A percentile compares a stretch with the other conserved stretches of the same genome.
Conservation (phyloP, 2,888 invertebrate genomes). For the Mesorhabditis sp. region DNA sequence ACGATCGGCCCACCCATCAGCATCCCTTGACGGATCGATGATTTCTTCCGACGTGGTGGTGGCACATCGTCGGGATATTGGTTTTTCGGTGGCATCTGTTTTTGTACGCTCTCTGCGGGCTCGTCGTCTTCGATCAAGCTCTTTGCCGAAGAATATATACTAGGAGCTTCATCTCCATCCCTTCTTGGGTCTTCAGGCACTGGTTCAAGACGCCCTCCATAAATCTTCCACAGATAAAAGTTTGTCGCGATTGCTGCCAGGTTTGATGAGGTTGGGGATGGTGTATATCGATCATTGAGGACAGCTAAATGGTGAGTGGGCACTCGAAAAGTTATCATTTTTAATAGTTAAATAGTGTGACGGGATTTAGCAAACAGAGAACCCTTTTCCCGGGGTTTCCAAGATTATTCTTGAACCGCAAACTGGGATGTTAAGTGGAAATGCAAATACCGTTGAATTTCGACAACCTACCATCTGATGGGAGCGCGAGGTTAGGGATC, state of each 20-base stretch:
- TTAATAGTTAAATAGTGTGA: too few relatives aligned
- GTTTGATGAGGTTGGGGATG: background rate
- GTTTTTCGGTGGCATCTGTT: too few relatives aligned
- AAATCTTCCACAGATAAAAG: background rate
- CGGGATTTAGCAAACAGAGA: too few relatives aligned
- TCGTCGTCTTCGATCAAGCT: background rate
- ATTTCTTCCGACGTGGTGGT: background rate
- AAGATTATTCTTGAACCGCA: too few relatives aligned
- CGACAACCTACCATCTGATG: slow-evolving; percentile 37
- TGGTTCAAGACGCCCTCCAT: background rate
- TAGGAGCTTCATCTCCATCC: background rate
- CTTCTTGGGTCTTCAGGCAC: background rate
- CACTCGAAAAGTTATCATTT: too few relatives aligned
- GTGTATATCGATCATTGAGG: too few relatives aligned
- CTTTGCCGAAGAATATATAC: background rate
- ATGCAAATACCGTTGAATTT: background rate
- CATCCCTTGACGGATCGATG: background rate
- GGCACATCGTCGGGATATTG: background rate
- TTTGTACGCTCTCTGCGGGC: background rate
- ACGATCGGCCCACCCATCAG: too few relatives aligned
- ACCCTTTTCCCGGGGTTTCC: too few relatives aligned
- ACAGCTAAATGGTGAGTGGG: too few relatives aligned
- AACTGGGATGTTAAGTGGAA: background rate
- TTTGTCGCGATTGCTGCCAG: background rate
- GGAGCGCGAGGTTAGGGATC: slow-evolving; percentile 52